Base-by-base conservation (phyloP, 2,113 vertebrate species). In the Typhlomys cinereus region DNA sequence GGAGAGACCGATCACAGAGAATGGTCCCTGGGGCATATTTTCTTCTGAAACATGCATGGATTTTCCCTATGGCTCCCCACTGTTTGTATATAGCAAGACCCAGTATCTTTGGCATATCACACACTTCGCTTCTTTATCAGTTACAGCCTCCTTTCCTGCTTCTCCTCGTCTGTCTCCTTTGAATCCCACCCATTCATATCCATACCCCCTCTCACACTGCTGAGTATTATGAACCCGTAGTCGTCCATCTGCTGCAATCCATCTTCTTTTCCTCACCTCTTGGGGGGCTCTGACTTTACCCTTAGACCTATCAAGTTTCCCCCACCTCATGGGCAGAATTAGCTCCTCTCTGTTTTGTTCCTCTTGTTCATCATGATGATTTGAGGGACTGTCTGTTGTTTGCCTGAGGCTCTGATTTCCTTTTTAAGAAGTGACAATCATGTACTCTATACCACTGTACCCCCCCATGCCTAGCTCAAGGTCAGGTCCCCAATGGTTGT, bases 371-470 rank as follows among this genome's bases (percentile, higher is more conserved):
- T 67, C 70, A 12, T 61, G 73, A 3, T 85, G 74, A 41, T 14
- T 29, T n/a, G 44, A 15, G 73, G 57, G 34, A 57, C 3, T 73
- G 82, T n/a, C n/a, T n/a, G n/a, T n/a, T n/a, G n/a, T n/a, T n/a
- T n/a, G n/a, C n/a, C n/a, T n/a, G n/a, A n/a, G 44, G 11, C 41
- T 90, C 31, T 17, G 59, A 64, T 88, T 85, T 61, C 54, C 83
- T n/a, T n/a, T n/a, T n/a, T 82, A 39, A 73, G 79, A 54, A 44
- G 44, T 64, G 52, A 34, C 41, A 13, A 88, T 78, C 70, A 52
- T 7, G 3, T 17, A 14, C 46, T 29, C 79, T n/a, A 67, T 54
- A 57, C 44, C 34, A 29, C 62, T 39, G 14, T 17, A 11, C 36
- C 46, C 29, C 39, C 36, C 39, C 11, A 7, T 2, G 50, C 50